Base-by-base conservation (phyloP, 2,888 invertebrate species). In the Ligdia adustata region DNA sequence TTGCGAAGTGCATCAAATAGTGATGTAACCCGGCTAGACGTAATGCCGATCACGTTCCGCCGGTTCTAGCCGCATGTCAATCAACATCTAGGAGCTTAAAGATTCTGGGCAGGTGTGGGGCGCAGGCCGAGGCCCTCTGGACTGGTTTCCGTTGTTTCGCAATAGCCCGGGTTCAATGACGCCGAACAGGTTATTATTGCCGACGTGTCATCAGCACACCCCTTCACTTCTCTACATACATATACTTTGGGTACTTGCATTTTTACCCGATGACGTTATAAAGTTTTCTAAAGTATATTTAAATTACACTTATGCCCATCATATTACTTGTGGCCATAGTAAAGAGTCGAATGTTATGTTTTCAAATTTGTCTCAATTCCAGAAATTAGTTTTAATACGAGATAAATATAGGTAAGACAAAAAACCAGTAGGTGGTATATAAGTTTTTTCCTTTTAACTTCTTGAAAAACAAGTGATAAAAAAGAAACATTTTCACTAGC, bases 101-200 rank as follows among this genome's bases (percentile, higher is more conserved):
- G 84, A 89, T 88, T 88, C 89, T 82, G 81, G 75, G 82, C 88
- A 89, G 87, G 89, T 88, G 83, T 77, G 62, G 61, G 48, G 55
- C 45, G 66, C 43, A 51, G 42, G 61, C 55, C 55, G 55, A 54
- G 55, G 52, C 55, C 50, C 65, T 64, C 73, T 83, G 85, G 82
- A 85, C 88, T 85, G 83, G 88, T 88, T 89, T 90, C 89, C 89
- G 89, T 88, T 90, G 88, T 89, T 89, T 90, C 86, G 88, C 89
- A 88, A 90, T 87, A 85, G 81, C 79, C 69, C 69, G 83, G 77
- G 89, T 87, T 90, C 89, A 90, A 79, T 87, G 88, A 87, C 89
- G 86, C 83, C n/a, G n/a, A n/a, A 81, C 66, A 72, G 75, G 75
- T 80, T 80, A 82, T 85, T 82, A 86, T 88, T 82, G 84, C 72